phyloP scores from a whole-genome alignment of 1,140 invertebrate genomes.

The Zaprionus nigranus region DNA sequence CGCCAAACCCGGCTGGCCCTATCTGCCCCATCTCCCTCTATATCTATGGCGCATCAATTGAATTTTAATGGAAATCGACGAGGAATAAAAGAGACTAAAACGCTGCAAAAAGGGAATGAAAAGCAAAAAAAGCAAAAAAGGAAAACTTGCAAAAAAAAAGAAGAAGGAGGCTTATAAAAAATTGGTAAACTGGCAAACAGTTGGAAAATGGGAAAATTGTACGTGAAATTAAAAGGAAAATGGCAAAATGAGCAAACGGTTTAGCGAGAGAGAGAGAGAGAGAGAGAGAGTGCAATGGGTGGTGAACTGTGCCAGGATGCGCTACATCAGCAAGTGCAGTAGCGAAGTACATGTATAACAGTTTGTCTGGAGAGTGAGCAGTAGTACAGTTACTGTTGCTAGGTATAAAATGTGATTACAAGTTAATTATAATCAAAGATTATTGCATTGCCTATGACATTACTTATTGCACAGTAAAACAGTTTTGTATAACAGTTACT shows the following conservation, averaged over 20 bases:
- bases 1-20: constrained; percentile 25
- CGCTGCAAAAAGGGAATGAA: constrained; percentile 64
- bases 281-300: constrained; percentile 51
- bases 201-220: constrained; percentile 66
- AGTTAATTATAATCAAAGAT: not conserved
- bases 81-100: constrained; percentile 83
- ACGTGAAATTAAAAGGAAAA: constrained; percentile 77
- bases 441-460: constrained; percentile 12
- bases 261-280: constrained; percentile 42
- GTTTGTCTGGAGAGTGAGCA: not conserved
- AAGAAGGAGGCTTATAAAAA: constrained; percentile 10
- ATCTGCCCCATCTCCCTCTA: constrained; percentile 3
- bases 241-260: constrained; percentile 69
- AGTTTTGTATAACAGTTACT: not conserved
- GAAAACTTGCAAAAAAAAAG: constrained; percentile 5
- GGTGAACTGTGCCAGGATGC: constrained; percentile 51
- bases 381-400: too few species aligned
- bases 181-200: constrained; percentile 50
- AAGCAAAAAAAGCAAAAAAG: constrained; percentile 13
- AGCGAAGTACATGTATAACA: not conserved
- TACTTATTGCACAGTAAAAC: not conserved
- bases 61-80: constrained; percentile 83
- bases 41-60: constrained; percentile 74
- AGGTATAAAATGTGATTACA: too few species aligned
- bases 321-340: not conserved